Percentiles rank a stretch among this genome's conserved stretches.
Conservation (phyloP, 2,113 vertebrate species). For the Dolichallabes microphthalmus region DNA sequence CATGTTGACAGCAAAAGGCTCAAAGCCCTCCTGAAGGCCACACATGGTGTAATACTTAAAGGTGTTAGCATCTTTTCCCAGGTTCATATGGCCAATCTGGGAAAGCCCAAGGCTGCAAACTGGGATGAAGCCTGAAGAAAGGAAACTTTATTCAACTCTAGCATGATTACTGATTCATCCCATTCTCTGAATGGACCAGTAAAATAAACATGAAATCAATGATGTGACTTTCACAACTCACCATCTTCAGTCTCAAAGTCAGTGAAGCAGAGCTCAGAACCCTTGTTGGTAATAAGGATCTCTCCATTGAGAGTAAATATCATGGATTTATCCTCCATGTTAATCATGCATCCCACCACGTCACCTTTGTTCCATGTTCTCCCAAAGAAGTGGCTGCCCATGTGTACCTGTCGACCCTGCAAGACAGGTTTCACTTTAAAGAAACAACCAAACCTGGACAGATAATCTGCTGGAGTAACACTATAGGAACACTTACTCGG, state of each 20-base stretch:
- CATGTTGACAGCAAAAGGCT: constrained; percentile 97
- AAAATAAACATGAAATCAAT: not conserved
- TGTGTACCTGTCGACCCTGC: constrained; percentile 91
- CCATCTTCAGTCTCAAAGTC: constrained; percentile 92
- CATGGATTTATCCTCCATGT: constrained; percentile 95
- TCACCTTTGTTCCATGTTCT: constrained; percentile 89
- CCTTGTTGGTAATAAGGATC: constrained; percentile 90
- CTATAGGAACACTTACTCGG: constrained; percentile 76
- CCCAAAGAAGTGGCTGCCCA: constrained; percentile 90
- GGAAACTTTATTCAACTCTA: not conserved
- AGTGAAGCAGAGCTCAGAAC: constrained; percentile 92
- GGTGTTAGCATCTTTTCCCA: constrained; percentile 90
- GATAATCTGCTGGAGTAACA: not conserved
- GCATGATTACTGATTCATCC: not conserved
- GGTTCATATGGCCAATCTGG: constrained; percentile 92
- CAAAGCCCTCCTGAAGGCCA: constrained; percentile 95
- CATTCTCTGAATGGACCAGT: not conserved
- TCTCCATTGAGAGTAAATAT: constrained; percentile 98
- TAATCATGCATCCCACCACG: constrained; percentile 98
- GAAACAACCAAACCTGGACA: not conserved
- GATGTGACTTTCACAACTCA: constrained; percentile 59
- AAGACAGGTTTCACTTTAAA: not conserved
- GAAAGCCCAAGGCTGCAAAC: constrained; percentile 87
- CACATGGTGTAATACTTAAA: constrained; percentile 98
- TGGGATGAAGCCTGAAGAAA: constrained; percentile 84